Base-by-base conservation (phyloP, 2,113 vertebrate species). In the Trachemys scripta region DNA sequence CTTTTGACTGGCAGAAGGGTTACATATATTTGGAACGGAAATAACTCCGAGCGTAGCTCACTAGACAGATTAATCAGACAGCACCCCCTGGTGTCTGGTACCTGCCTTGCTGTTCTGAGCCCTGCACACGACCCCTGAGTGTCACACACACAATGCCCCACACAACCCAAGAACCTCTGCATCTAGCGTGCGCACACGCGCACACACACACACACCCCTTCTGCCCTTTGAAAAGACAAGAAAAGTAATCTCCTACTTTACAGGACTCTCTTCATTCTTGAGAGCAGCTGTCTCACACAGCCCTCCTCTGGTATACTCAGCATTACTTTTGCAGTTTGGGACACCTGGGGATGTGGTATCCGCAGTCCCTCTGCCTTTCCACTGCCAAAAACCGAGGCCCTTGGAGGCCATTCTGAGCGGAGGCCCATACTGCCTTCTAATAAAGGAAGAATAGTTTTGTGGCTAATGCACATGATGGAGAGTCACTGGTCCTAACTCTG, bases 11-110 rank as follows among this genome's bases (percentile, higher is more conserved):
- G 51, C 51, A 53, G 51, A 51, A 51, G 50, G 50, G 16, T 51
- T 51, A 51, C 50, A 51, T 11, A 20, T 51, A 45, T 80, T 85
- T 69, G 57, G 75, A 53, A 50, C 57, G 47, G 75, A 80, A n/a
- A 53, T 76, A 75, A 22, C 31, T n/a, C 17, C 24, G 27, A 42
- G n/a, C 29, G 12, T 45, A 13, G 31, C 31, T 80, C 17, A 22
- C 45, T 0, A 13, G 12, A 12, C 2, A 0, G 27, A 81, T 24
- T 42, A 22, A 12, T 25, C 35, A 10, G 51, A 69, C 51, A 88
- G 80, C 56, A 1, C 38, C 4, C 65, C 75, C 65, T 53, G 25
- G 57, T 35, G 82, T 27, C 54, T 59, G 38, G 13, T 47, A 29
- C 35, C 35, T 45, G n/a, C 47, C 51, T 35, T 65, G 38, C n/a